Percentiles rank a stretch among this genome's conserved stretches.
phyloP scores from a whole-genome alignment of 37 sponge, comb jelly and placozoan species.

The Theonella swinhoei region DNA sequence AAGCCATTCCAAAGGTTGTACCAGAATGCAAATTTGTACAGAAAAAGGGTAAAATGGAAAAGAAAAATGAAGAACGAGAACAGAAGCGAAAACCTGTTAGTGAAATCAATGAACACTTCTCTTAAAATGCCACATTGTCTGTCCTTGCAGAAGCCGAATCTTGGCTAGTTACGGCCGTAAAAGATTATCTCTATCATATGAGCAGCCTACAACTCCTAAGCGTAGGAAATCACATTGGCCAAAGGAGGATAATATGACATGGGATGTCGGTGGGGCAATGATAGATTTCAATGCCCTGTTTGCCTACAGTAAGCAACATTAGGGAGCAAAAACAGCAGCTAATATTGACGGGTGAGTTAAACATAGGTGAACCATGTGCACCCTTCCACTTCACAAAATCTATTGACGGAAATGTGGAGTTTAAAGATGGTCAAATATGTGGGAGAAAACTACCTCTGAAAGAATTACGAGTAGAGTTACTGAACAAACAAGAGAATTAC shows the following conservation, averaged over 20 bases:
- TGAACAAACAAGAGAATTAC: conserved; percentile 1
- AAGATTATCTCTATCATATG: neutral
- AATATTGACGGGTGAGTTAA: conserved; percentile 5
- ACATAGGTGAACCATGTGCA: conserved; percentile 4
- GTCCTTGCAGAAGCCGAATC: conserved; percentile 4
- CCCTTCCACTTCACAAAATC: conserved; percentile 15
- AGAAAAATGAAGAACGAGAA: neutral
- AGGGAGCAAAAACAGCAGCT: neutral
- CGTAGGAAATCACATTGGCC: conserved; percentile 24
- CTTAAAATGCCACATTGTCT: neutral
- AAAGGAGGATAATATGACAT: neutral
- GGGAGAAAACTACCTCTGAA: conserved; percentile 11
- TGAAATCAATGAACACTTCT: neutral
- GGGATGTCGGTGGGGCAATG: conserved; percentile 23
- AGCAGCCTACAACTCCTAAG: neutral
- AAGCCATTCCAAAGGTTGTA: neutral
- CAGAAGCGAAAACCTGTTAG: neutral
- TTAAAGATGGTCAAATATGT: neutral
- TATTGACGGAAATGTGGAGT: neutral
- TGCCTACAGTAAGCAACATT: neutral
- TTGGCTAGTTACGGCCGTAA: neutral
- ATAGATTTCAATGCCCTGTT: neutral
- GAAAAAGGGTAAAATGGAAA: neutral
- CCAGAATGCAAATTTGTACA: neutral
- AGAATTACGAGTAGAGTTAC: neutral